phyloP scores from a whole-genome alignment of 2,797 vertebrate species.

The Monodelphis domestica region DNA sequence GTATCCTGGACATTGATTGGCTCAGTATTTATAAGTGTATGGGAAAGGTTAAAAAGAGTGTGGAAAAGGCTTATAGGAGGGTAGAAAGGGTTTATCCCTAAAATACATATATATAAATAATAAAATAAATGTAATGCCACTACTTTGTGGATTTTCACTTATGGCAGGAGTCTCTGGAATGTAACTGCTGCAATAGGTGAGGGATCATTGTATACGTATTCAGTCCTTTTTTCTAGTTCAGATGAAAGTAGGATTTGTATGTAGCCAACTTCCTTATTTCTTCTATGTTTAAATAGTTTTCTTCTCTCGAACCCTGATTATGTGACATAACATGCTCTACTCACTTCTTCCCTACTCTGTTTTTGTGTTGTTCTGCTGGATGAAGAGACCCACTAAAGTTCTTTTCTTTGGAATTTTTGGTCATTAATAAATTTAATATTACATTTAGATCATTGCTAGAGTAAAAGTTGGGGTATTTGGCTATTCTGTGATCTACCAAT shows the following conservation, averaged over 20 bases:
- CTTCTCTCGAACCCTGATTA: neutral
- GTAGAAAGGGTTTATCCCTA: too few relatives aligned
- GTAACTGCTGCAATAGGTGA: too few relatives aligned
- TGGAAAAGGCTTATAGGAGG: too few relatives aligned
- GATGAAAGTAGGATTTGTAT: neutral
- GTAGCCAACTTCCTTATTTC: neutral
- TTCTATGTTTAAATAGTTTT: neutral
- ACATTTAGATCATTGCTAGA: neutral
- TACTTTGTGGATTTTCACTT: too few relatives aligned
- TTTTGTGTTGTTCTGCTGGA: neutral
- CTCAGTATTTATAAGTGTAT: too few relatives aligned
- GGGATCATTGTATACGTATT: neutral
- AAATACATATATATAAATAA: too few relatives aligned
- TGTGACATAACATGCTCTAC: neutral
- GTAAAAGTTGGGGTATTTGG: neutral
- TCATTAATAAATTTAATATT: neutral
- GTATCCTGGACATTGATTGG: too few relatives aligned
- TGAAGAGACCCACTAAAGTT: neutral
- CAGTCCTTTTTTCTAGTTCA: neutral
- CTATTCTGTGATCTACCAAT: neutral
- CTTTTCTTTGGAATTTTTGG: neutral
- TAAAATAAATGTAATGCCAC: too few relatives aligned
- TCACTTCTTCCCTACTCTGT: neutral
- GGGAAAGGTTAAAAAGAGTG: too few relatives aligned
- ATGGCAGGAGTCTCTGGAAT: too few relatives aligned